A percentile compares a stretch with the other conserved stretches of the same genome.
These are phyloP conservation scores for Cyprinodon variegatus DNA, from an alignment of 2,113 vertebrate species.

Conservation along the genomic window DNA sequence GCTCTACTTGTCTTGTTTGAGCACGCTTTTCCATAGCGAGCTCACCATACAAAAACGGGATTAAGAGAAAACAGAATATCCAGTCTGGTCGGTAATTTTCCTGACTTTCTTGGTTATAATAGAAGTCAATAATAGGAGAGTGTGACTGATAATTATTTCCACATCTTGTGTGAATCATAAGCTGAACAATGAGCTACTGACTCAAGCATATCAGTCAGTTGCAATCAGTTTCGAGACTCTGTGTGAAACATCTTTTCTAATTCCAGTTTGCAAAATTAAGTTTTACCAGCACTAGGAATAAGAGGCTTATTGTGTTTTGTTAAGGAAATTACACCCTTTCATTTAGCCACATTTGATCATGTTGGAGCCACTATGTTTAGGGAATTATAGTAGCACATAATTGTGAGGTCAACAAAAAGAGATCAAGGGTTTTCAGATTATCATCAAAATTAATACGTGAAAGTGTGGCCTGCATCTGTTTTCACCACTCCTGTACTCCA, in stretches of 20 bases:
- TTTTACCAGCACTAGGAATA: not conserved
- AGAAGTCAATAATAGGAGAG: not conserved
- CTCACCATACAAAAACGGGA: not conserved
- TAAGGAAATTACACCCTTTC: not conserved
- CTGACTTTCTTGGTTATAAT: not conserved
- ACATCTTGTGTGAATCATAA: constrained; percentile 1
- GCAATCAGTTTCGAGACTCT: not conserved
- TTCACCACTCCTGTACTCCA: no score
- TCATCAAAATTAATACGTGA: no score
- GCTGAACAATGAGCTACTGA: not conserved
- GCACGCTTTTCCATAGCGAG: not conserved
- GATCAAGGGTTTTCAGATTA: no score
- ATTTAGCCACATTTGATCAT: not conserved
- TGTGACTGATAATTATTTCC: not conserved
- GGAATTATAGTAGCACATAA: not conserved
- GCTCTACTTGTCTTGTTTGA: constrained; percentile 1
- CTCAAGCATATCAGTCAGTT: not conserved
- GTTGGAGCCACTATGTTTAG: not conserved
- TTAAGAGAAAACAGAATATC: constrained; percentile 12
- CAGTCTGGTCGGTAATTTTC: not conserved
- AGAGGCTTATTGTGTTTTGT: not conserved
- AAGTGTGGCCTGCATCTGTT: no score
- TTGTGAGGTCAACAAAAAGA: not conserved
- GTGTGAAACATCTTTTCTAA: not conserved
- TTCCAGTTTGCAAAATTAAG: not conserved